Conservation (phyloP, 2,888 invertebrate genomes). For the Panzeria rudis region DNA sequence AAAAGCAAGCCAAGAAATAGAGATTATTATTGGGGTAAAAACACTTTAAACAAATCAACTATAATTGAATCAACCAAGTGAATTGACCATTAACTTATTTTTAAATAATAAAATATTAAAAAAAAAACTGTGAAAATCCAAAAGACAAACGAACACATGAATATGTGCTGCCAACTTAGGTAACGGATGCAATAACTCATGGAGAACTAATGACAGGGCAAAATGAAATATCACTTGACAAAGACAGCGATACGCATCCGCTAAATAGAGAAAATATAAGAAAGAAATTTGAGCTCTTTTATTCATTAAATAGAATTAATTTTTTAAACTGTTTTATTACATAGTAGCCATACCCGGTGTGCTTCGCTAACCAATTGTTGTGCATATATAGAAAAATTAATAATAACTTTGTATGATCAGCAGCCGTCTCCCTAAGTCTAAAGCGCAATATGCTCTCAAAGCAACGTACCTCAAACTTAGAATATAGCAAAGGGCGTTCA, state of each 20-base stretch:
- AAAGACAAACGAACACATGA: conserved; percentile 8
- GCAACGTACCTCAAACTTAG: no score
- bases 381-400: no score
- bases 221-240: conserved; percentile 68
- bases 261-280: conserved; percentile 30
- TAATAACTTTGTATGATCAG: no score
- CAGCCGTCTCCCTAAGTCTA: no score
- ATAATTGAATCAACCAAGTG: conserved; percentile 29
- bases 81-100: conserved; percentile 23
- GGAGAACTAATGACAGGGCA: conserved; percentile 68
- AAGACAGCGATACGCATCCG: conserved; percentile 64
- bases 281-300: background rate
- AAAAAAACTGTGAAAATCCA: background rate
- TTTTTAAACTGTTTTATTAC: no score
- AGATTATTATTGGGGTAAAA: conserved; percentile 7
- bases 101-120: conserved; percentile 16
- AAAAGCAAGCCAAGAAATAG: conserved; percentile 22
- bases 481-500: no score
- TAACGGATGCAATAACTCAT: conserved; percentile 70
- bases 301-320: background rate
- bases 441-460: no score
- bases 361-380: no score
- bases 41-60: conserved; percentile 38
- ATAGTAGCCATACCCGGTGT: no score
- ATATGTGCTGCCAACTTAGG: conserved; percentile 40